Base-by-base conservation (phyloP, 2,113 vertebrate species). In the Carettochelys insculpta region DNA sequence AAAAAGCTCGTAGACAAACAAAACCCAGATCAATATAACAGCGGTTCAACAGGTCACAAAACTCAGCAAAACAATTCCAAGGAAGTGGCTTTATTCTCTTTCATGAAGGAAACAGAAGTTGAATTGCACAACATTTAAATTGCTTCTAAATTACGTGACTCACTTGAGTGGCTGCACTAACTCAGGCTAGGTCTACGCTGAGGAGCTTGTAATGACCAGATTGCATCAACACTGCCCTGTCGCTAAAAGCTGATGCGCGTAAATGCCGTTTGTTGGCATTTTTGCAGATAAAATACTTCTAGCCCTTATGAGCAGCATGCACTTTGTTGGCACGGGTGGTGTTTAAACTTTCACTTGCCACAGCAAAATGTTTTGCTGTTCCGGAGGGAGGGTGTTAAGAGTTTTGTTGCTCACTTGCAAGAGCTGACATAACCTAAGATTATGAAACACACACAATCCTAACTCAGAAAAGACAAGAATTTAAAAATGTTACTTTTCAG, bases 11-110 rank as follows among this genome's bases (percentile, higher is more conserved):
- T 10, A 43, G 75, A 2, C 8, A 77, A 76, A 87, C 1, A 51
- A 11, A 12, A 78, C 86, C 93, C 75, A 14, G 80, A 91, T 76
- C 45, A 83, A 88, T 52, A 94, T 41, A 84, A 73, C 84, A 92
- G 92, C 88, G 90, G 85, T 81, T 89, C 91, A 80, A 68, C 90
- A 95, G 53, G 83, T 78, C 80, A 93, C 68, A 87, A 56, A 75
- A 45, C 38, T 17, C 78, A 92, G 87, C 92, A 81, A 92, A 95
- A 90, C 88, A 94, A 79, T 31, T 14, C 88, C 41, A 8, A 92
- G 83, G 22, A 87, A 94, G 90, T 77, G 2, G 83, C 77, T 86
- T 65, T 90, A 82, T 85, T 92, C 92, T 93, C 82, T 95, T 87
- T 92, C 85, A 81, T 93, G 96, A 90, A 68, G 54, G 77, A 85